These are phyloP conservation scores for Lochmaea crataegi DNA, from an alignment of 2,888 invertebrate genomes.

Conservation along the genomic window DNA sequence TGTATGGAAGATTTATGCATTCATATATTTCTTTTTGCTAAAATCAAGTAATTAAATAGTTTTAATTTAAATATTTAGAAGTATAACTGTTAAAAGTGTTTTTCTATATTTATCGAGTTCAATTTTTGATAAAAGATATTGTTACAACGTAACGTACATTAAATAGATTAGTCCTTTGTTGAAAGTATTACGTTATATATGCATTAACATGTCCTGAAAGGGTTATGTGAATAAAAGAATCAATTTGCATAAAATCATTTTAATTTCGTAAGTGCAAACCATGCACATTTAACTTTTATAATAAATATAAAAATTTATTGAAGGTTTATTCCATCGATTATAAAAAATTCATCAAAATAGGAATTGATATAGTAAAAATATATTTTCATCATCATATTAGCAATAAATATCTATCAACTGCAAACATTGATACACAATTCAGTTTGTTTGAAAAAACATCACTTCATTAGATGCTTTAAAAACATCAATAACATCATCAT, in stretches of 20 bases:
- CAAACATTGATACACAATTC: not conserved
- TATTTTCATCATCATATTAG: too few relatives aligned
- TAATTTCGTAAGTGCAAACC: not conserved
- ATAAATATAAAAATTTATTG: not conserved
- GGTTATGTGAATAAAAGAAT: not conserved
- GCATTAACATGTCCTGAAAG: not conserved
- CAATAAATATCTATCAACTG: not conserved
- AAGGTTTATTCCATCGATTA: not conserved
- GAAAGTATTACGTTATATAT: not conserved
- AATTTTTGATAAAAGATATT: not conserved
- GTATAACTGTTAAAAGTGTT: not conserved
- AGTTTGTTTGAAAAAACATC: constrained; percentile 3
- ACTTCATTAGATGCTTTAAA: constrained; percentile 25
- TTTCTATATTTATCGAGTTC: not conserved
- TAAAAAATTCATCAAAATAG: too few relatives aligned
- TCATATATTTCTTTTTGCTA: too few relatives aligned
- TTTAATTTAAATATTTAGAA: not conserved
- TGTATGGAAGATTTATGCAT: not conserved
- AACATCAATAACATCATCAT: constrained; percentile 11
- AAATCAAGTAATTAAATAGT: too few relatives aligned
- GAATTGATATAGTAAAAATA: too few relatives aligned
- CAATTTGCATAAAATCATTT: not conserved
- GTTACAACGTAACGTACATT: not conserved
- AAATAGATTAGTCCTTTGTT: not conserved
- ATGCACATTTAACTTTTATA: not conserved